phyloP scores from a whole-genome alignment of 1,140 invertebrate species.

The Drosophila varians region DNA sequence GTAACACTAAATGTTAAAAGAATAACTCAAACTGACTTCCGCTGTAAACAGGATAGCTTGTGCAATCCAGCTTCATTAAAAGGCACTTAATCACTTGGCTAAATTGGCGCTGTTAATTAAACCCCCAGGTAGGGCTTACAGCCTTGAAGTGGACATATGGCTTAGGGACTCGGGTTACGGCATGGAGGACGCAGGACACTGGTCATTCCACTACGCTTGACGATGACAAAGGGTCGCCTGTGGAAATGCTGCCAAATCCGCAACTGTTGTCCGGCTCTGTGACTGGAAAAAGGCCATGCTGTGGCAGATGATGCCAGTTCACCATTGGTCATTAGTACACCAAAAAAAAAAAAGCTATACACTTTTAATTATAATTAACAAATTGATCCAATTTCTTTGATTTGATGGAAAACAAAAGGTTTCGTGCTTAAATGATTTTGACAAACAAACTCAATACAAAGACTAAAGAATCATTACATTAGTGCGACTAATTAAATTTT shows the following conservation, averaged over 20 bases:
- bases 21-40: slow-evolving; percentile 1
- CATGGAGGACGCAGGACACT: neutral
- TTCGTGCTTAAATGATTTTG: too few relatives aligned
- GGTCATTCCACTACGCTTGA: slow-evolving; percentile 7
- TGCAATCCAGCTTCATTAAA: slow-evolving; percentile 48
- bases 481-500: too few relatives aligned
- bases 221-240: slow-evolving; percentile 12
- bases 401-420: too few relatives aligned
- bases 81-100: slow-evolving; percentile 58
- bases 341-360: too few relatives aligned
- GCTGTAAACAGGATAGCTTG: slow-evolving; percentile 1
- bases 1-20: neutral
- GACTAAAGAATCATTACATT: too few relatives aligned
- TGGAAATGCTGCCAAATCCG: slow-evolving; percentile 12
- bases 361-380: neutral
- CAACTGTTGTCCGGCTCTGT: slow-evolving; percentile 14
- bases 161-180: slow-evolving; percentile 17
- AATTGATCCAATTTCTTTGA: too few relatives aligned
- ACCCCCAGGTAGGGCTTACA: slow-evolving; percentile 23
- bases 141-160: slow-evolving; percentile 4
- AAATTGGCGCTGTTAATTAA: slow-evolving; percentile 57
- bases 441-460: too few relatives aligned
- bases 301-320: neutral
- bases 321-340: neutral
- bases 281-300: slow-evolving; percentile 6